A percentile compares a stretch with the other conserved stretches of the same genome.
phyloP scores from a whole-genome alignment of 92 coral and sea anemone genomes.

The Ricordea florida region DNA sequence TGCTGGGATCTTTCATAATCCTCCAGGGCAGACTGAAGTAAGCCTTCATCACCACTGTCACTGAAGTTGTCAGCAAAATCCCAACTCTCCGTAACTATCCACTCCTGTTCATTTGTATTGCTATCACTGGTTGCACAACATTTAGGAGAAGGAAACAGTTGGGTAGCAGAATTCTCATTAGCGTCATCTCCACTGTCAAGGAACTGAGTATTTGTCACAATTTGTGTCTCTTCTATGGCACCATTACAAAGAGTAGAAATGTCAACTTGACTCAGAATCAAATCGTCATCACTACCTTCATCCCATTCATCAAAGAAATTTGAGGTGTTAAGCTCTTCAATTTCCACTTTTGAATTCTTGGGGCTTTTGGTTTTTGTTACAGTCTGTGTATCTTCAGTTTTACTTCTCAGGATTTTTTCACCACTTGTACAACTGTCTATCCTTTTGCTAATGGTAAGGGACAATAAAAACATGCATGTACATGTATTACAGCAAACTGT shows the following conservation, averaged over 20 bases:
- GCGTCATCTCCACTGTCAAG: conserved; percentile 27
- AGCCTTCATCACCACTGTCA: conserved; percentile 50
- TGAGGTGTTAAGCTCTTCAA: too few species aligned
- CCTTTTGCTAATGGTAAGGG: too few species aligned
- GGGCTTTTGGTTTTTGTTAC: neutral
- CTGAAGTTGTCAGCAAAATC: conserved; percentile 63
- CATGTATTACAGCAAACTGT: too few species aligned
- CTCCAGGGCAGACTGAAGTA: conserved; percentile 70
- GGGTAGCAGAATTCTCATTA: neutral
- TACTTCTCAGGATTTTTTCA: too few species aligned
- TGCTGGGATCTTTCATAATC: conserved; percentile 49
- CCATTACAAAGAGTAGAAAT: conserved; percentile 43
- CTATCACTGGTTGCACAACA: neutral
- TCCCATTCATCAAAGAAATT: conserved; percentile 51
- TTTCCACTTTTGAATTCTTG: too few species aligned
- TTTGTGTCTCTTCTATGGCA: conserved; percentile 47
- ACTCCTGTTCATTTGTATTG: neutral
- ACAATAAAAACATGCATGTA: too few species aligned
- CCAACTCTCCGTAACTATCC: conserved; percentile 73
- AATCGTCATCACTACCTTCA: conserved; percentile 49
- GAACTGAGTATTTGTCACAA: conserved; percentile 50
- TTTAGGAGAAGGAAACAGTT: neutral
- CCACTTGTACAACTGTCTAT: too few species aligned
- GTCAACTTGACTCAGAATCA: conserved; percentile 63
- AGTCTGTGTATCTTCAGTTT: neutral